A percentile compares a stretch with the other conserved stretches of the same genome.
These are phyloP conservation scores for Lithobius niger DNA, from an alignment of 1,140 invertebrate species.

Conservation along the genomic window DNA sequence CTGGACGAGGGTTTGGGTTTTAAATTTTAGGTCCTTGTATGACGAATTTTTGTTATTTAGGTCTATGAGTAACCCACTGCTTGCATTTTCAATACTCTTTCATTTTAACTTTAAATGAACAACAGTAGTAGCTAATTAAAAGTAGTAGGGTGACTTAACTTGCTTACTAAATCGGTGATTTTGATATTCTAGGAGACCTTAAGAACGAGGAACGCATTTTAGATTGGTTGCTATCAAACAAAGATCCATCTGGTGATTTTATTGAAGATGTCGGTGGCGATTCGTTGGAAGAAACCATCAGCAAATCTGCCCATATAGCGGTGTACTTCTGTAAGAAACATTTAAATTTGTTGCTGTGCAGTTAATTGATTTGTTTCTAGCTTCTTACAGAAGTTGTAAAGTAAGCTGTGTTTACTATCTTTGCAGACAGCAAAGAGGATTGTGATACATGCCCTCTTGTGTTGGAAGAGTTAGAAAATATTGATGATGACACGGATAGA, in stretches of 20 bases:
- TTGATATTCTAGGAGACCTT: constrained; percentile 21
- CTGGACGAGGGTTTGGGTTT: no score
- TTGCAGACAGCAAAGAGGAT: constrained; percentile 40
- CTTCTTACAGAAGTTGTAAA: neutral
- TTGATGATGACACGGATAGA: constrained; percentile 85
- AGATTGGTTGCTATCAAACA: constrained; percentile 29
- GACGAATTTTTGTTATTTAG: no score
- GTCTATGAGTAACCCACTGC: no score
- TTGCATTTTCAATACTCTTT: no score
- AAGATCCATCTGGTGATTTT: constrained; percentile 28
- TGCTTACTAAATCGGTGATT: no score
- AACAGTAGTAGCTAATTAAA: no score
- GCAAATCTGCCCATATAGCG: constrained; percentile 22
- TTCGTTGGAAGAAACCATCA: constrained; percentile 21
- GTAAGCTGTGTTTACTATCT: constrained; percentile 6
- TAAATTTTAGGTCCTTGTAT: no score
- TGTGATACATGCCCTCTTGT: constrained; percentile 71
- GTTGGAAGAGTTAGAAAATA: constrained; percentile 83
- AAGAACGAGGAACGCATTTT: constrained; percentile 24
- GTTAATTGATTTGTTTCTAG: neutral
- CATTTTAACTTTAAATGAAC: no score
- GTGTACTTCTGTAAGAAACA: constrained; percentile 27
- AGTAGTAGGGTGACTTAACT: no score
- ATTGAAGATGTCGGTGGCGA: constrained; percentile 32
- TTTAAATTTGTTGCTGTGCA: neutral